Conservation (phyloP, 2,888 invertebrate genomes). For the Lydus trimaculatus region DNA sequence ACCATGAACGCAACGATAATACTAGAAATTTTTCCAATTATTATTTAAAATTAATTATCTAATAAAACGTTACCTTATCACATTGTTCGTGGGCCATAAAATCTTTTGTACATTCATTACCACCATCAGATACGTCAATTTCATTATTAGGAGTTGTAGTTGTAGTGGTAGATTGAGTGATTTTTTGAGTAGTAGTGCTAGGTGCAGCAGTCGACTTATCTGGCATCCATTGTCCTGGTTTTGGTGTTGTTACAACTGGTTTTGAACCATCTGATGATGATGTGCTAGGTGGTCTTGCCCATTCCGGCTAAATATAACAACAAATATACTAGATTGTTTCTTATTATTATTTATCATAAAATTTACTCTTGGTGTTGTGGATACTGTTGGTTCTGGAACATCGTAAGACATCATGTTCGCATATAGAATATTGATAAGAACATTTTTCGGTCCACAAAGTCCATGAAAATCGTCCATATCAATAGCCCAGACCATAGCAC, state of each 20-base stretch:
- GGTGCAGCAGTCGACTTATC: slow-evolving; percentile 36
- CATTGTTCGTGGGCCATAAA: slow-evolving; percentile 68
- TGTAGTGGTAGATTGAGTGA: slow-evolving; percentile 34
- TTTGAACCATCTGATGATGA: slow-evolving; percentile 56
- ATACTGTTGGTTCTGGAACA: slow-evolving; percentile 72
- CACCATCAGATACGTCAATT: slow-evolving; percentile 36
- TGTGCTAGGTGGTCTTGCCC: slow-evolving; percentile 82
- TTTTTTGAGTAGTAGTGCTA: slow-evolving; percentile 29
- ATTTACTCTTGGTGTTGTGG: slow-evolving; percentile 73
- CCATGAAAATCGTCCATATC: slow-evolving; percentile 92
- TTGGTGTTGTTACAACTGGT: slow-evolving; percentile 44
- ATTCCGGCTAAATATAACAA: slow-evolving; percentile 70
- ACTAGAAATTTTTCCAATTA: slow-evolving; percentile 66
- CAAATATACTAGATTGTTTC: background rate
- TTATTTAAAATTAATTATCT: slow-evolving; percentile 4
- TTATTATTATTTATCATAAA: background rate
- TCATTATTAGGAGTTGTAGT: slow-evolving; percentile 36
- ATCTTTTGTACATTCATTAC: slow-evolving; percentile 64
- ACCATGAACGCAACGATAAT: slow-evolving; percentile 85
- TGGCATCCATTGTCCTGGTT: slow-evolving; percentile 50
- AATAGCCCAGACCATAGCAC: slow-evolving; percentile 93
- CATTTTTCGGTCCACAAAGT: slow-evolving; percentile 79
- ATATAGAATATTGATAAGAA: slow-evolving; percentile 75
- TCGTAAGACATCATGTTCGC: slow-evolving; percentile 74
- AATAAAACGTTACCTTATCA: slow-evolving; percentile 60